Percentiles rank a stretch among this genome's conserved stretches.
These are phyloP conservation scores for Chrysemys picta DNA, from an alignment of 2,113 vertebrate genomes.

Conservation along the genomic window DNA sequence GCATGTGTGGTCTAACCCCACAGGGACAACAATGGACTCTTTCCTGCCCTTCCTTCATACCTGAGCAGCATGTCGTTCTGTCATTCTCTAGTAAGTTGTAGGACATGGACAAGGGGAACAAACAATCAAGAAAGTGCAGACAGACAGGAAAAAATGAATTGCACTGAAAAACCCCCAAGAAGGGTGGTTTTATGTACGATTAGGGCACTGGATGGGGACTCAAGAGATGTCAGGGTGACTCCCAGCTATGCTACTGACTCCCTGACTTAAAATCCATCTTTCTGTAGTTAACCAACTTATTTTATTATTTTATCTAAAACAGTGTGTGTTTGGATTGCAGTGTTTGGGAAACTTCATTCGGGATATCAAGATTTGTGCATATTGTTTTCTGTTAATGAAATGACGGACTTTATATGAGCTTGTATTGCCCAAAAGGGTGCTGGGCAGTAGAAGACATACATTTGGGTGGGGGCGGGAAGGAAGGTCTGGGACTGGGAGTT, in stretches of 20 bases:
- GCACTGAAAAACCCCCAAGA: neutral
- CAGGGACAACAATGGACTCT: too few species aligned
- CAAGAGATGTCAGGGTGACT: neutral
- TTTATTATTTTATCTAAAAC: neutral
- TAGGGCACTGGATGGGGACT: neutral
- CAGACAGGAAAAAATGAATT: neutral
- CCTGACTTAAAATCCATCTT: neutral
- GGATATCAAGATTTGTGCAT: too few species aligned
- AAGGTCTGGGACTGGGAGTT: too few species aligned
- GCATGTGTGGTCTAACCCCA: neutral
- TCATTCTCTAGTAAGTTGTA: neutral
- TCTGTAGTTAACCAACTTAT: too few species aligned
- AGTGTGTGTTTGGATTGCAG: too few species aligned
- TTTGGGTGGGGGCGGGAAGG: too few species aligned
- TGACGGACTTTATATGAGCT: too few species aligned
- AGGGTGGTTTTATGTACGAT: neutral
- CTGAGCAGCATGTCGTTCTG: neutral
- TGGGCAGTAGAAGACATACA: too few species aligned
- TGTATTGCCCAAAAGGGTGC: too few species aligned
- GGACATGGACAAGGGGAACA: neutral
- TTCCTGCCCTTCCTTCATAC: neutral
- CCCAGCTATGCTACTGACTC: neutral
- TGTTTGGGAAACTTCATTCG: too few species aligned
- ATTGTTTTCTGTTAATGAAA: too few species aligned
- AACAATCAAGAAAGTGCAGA: neutral